A percentile compares a stretch with the other conserved stretches of the same genome.
phyloP scores from a whole-genome alignment of 2,888 invertebrate genomes.

The Parasteatoda lunata region DNA sequence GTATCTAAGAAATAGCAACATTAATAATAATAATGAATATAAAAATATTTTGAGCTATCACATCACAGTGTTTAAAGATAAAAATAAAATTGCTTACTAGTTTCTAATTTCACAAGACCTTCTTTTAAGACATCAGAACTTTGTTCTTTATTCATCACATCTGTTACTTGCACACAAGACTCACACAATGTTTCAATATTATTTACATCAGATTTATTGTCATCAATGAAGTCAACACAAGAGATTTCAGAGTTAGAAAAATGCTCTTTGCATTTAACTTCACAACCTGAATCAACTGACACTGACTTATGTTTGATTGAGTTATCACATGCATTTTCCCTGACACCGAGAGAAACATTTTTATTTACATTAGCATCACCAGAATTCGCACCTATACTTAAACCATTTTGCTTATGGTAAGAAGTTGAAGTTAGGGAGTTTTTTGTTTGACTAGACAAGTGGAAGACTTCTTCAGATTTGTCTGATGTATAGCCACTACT shows the following conservation, averaged over 20 bases:
- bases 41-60: too few relatives aligned
- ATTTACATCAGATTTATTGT: slow-evolving; percentile 20
- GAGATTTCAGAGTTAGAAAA: slow-evolving; percentile 8
- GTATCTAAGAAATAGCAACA: too few relatives aligned
- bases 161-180: background rate
- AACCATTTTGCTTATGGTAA: background rate
- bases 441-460: slow-evolving; percentile 40
- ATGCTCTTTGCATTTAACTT: slow-evolving; percentile 24
- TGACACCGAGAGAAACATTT: slow-evolving; percentile 1
- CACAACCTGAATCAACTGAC: slow-evolving; percentile 61
- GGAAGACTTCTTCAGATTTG: slow-evolving; percentile 62
- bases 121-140: slow-evolving; percentile 24
- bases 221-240: slow-evolving; percentile 12
- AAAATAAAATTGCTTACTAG: slow-evolving; percentile 30
- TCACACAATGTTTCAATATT: slow-evolving; percentile 1
- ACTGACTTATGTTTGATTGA: slow-evolving; percentile 8
- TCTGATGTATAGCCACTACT: slow-evolving; percentile 5
- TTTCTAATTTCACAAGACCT: slow-evolving; percentile 41
- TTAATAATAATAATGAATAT: too few relatives aligned
- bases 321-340: slow-evolving; percentile 10
- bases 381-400: slow-evolving; percentile 15
- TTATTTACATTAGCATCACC: slow-evolving; percentile 16
- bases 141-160: slow-evolving; percentile 7
- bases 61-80: too few relatives aligned
- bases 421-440: background rate